A percentile compares a stretch with the other conserved stretches of the same genome.
Evolutionary conservation across 1,140 invertebrate species (phyloP).

Genomic region (Centruroides sculpturatus): DNA sequence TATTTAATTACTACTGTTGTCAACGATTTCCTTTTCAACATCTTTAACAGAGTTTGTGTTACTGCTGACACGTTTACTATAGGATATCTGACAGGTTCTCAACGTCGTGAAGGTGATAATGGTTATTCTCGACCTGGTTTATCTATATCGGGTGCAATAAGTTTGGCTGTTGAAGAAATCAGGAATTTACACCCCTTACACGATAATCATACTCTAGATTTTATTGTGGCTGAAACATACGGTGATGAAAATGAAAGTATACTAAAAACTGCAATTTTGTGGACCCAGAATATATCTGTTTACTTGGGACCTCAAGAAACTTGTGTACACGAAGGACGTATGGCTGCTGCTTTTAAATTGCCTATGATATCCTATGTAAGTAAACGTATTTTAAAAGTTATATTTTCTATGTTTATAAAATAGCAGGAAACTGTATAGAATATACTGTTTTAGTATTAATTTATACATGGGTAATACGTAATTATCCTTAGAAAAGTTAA

Average conservation of each 20-base stretch:
- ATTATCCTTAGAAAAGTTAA: too few species aligned
- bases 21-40: too few species aligned
- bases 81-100: conserved; percentile 45
- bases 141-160: conserved; percentile 65
- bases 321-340: conserved; percentile 80
- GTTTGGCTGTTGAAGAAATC: conserved; percentile 44
- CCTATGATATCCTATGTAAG: conserved; percentile 53
- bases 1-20: too few species aligned
- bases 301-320: conserved; percentile 92
- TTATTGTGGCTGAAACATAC: conserved; percentile 78
- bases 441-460: too few species aligned
- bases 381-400: conserved; percentile 9
- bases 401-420: too few species aligned
- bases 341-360: conserved; percentile 90
- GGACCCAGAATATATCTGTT: conserved; percentile 69
- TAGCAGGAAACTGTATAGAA: too few species aligned
- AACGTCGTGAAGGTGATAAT: conserved; percentile 51
- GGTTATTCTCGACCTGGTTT: conserved; percentile 59
- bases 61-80: conserved; percentile 20
- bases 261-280: conserved; percentile 63
- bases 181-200: conserved; percentile 22
- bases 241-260: conserved; percentile 78
- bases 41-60: not conserved
- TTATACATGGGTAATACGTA: too few species aligned
- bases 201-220: conserved; percentile 42